phyloP scores from a whole-genome alignment of 2,113 vertebrate genomes.

The Crotalus viridis region DNA sequence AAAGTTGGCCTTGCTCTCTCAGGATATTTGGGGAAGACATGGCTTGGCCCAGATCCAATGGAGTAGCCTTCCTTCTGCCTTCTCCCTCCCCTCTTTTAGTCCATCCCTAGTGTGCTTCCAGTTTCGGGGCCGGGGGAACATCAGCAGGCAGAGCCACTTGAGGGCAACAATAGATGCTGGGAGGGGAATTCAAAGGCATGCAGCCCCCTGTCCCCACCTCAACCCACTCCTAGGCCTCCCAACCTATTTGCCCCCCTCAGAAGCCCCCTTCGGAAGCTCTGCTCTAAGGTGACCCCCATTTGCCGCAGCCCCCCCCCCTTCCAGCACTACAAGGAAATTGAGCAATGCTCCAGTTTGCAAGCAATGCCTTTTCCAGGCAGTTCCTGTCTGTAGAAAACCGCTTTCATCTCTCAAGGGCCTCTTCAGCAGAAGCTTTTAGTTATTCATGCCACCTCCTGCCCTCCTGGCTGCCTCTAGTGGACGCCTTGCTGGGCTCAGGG shows the following conservation, averaged over 20 bases:
- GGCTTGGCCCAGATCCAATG: background rate
- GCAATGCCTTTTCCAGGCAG: slow-evolving; percentile 13
- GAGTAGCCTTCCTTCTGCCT: background rate
- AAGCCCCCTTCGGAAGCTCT: slow-evolving; percentile 25
- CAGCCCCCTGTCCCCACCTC: background rate
- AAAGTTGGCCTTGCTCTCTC: background rate
- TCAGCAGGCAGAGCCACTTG: background rate
- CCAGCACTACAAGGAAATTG: slow-evolving; percentile 34
- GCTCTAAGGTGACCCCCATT: background rate
- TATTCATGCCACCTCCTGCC: background rate
- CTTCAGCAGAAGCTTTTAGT: slow-evolving; percentile 6
- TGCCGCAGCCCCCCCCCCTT: background rate
- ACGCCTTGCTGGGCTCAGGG: background rate
- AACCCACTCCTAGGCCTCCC: background rate
- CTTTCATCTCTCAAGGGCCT: background rate
- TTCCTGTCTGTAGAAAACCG: slow-evolving; percentile 13
- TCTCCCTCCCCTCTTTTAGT: background rate
- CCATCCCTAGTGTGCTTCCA: background rate
- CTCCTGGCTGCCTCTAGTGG: too few species aligned
- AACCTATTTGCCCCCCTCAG: background rate
- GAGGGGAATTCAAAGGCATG: background rate
- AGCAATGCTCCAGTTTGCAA: background rate
- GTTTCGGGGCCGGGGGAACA: background rate
- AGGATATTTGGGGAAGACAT: background rate
- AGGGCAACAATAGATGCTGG: background rate